These are phyloP conservation scores for Bubalus kerabau DNA, from an alignment of 2,113 vertebrate species.

Conservation along the genomic window DNA sequence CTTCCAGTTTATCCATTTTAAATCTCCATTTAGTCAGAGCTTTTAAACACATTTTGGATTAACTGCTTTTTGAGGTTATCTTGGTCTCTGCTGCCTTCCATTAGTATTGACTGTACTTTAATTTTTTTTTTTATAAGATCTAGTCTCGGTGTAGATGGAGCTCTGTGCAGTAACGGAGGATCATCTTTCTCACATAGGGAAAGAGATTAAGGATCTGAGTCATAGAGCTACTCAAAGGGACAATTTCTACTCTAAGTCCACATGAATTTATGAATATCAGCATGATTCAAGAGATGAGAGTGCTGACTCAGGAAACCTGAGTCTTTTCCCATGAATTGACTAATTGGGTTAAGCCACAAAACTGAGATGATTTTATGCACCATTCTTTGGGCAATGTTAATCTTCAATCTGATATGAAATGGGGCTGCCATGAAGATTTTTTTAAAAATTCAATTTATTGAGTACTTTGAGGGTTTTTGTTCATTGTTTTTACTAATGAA, in stretches of 20 bases:
- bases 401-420: conserved; percentile 14
- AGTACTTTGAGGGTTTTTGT: neutral
- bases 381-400: neutral
- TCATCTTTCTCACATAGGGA: neutral
- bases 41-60: conserved; percentile 59
- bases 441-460: neutral
- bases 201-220: conserved; percentile 40
- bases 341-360: conserved; percentile 6
- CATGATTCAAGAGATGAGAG: neutral
- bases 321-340: neutral
- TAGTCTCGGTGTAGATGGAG: conserved; percentile 29
- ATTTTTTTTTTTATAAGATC: neutral
- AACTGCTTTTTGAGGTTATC: conserved; percentile 55
- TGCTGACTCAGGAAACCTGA: neutral
- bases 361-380: neutral
- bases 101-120: conserved; percentile 26
- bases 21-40: conserved; percentile 65
- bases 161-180: neutral
- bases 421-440: neutral
- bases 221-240: neutral
- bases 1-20: conserved; percentile 38
- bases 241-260: neutral
- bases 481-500: conserved; percentile 15
- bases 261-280: neutral
- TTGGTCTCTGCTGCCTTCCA: conserved; percentile 7